Evolutionary conservation across 2,888 invertebrate species (phyloP).

Genomic region (Clepsis dumicolana): DNA sequence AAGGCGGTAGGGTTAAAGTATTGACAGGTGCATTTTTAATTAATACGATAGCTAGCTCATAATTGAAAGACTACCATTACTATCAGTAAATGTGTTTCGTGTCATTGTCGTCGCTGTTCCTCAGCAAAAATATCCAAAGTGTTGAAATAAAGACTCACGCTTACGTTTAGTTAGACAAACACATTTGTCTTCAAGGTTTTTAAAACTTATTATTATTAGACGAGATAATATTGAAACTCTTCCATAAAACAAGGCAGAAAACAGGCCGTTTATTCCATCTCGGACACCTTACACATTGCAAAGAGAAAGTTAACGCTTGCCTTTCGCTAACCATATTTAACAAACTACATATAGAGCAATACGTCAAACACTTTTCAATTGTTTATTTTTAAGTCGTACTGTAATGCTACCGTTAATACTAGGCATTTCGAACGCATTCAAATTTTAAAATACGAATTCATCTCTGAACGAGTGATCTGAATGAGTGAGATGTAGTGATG

Average conservation of each 20-base stretch:
- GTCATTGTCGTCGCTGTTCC: conserved; percentile 18
- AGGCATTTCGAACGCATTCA: conserved; percentile 19
- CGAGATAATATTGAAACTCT: neutral
- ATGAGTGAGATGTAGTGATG: conserved; percentile 45
- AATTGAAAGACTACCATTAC: neutral
- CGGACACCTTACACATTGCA: conserved; percentile 4
- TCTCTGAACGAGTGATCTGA: conserved; percentile 21
- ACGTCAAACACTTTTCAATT: conserved; percentile 6
- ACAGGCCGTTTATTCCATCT: conserved; percentile 4
- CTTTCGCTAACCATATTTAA: conserved; percentile 39
- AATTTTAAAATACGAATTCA: conserved; percentile 42
- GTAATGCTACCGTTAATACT: conserved; percentile 13
- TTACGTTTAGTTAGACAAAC: conserved; percentile 55
- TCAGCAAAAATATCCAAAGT: conserved; percentile 68
- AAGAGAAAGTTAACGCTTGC: conserved; percentile 35
- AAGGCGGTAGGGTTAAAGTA: neutral
- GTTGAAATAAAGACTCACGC: conserved; percentile 70
- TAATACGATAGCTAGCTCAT: neutral
- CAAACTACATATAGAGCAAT: conserved; percentile 19
- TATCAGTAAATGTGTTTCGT: conserved; percentile 16
- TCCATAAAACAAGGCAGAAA: neutral
- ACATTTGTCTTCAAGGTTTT: conserved; percentile 27
- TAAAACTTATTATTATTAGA: conserved; percentile 9
- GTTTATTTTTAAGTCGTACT: conserved; percentile 6
- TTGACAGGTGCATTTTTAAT: conserved; percentile 6